phyloP scores from a whole-genome alignment of 2,888 invertebrate species.

The Himalopsyche japonica region DNA sequence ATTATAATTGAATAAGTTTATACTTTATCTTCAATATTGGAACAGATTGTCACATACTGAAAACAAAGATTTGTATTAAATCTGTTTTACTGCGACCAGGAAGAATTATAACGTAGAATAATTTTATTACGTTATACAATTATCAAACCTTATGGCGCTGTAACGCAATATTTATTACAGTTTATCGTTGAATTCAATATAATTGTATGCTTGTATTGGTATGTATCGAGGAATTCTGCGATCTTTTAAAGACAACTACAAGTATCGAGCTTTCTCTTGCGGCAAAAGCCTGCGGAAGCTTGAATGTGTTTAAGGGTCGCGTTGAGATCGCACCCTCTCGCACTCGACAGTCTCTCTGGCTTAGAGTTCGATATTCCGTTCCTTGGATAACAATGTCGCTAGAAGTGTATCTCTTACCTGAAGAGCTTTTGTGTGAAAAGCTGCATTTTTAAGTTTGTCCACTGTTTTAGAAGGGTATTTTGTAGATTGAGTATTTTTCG shows the following conservation, averaged over 20 bases:
- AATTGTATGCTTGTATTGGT: not conserved
- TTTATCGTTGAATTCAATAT: no score
- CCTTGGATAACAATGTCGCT: not conserved
- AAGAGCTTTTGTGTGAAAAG: not conserved
- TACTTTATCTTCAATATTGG: no score
- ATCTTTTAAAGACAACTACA: not conserved
- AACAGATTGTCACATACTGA: no score
- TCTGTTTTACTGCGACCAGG: no score
- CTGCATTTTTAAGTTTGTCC: not conserved
- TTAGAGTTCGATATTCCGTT: not conserved
- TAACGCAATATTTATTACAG: no score
- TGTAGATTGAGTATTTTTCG: no score
- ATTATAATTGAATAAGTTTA: no score
- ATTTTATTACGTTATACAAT: no score
- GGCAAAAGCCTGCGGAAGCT: not conserved
- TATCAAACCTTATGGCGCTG: no score
- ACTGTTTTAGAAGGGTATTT: no score
- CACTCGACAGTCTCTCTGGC: not conserved
- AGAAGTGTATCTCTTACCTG: not conserved
- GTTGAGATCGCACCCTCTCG: not conserved
- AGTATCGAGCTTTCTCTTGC: not conserved
- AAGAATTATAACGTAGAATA: no score
- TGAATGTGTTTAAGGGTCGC: not conserved
- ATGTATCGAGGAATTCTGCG: not conserved
- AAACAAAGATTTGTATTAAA: no score